Evolutionary conservation across 2,113 vertebrate genomes (phyloP), one percentile per base, ranked within the genome.

Genomic region (Willisornis vidua): DNA sequence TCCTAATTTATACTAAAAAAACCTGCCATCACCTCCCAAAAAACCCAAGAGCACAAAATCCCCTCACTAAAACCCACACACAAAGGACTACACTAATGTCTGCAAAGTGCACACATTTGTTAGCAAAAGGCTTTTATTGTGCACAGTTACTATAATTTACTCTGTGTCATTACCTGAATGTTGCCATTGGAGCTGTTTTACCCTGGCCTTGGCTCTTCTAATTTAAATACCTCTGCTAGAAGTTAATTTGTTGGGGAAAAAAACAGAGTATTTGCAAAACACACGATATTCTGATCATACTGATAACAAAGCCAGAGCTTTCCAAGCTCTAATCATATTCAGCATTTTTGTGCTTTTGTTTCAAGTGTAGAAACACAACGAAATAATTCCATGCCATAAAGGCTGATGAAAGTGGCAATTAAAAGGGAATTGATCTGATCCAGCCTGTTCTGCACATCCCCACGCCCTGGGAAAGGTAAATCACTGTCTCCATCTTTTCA

Each of bases 361-460:
- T 96, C 82, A 95, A 96, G 73, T 39, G 59, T 26, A 90, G 85
- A 75, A 91, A 90, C 93, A 67, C 83, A 89, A 96, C 82, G 89
- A 90, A 97, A 97, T 96, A 96, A 97, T 96, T 97, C 92, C 66
- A 61, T 96, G 96, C 94, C 87, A 94, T 95, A 96, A 96, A 96
- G 92, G 86, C 85, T 95, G 95, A 95, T 96, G 96, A 85, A 96
- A 96, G 86, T 46, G 29, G 90, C 87, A 97, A 97, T 97, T 98
- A 97, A 97, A 97, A 93, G 59, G 55, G 77, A 97, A 95, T 94
- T 26, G 58, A 93, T 96, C 92, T 57, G 65, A 86, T 85, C 29
- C 89, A 78, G 93, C 75, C 73, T 78, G 80, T 91, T 97, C 87
- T 71, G 63, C 71, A 92, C 90, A 68, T 95, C 84, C 46, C n/a